Percentiles rank a stretch among this genome's conserved stretches.
These are phyloP conservation scores for Eubasilissa splendida DNA, from an alignment of 2,888 invertebrate species.

Conservation along the genomic window DNA sequence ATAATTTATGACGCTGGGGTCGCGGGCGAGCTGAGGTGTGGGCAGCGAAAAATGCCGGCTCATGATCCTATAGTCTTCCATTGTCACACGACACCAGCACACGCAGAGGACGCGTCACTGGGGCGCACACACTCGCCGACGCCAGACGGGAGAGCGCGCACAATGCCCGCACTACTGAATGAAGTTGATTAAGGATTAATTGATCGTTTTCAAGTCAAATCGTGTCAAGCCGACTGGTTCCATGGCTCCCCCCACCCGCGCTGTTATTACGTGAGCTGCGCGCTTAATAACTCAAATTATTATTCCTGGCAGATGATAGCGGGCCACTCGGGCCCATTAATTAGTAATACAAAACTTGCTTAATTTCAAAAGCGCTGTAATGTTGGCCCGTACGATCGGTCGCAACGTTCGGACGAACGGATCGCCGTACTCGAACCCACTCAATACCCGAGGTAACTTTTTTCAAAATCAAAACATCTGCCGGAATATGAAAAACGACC, in stretches of 20 bases:
- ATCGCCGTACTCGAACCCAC: too few species aligned
- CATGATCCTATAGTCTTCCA: conserved; percentile 11
- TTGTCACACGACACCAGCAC: conserved; percentile 14
- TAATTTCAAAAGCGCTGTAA: neutral
- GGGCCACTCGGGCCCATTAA: neutral
- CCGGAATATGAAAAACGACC: too few species aligned
- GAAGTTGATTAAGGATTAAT: conserved; percentile 12
- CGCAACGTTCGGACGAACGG: too few species aligned
- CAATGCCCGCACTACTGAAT: conserved; percentile 8
- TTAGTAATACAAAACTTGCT: neutral
- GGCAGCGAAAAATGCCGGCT: conserved; percentile 29
- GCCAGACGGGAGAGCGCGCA: neutral
- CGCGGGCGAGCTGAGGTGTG: conserved; percentile 22
- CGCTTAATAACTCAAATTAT: neutral
- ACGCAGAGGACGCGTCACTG: neutral
- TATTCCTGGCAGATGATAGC: neutral
- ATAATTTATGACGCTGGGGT: conserved; percentile 11
- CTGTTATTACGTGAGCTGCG: neutral
- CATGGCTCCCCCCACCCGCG: neutral
- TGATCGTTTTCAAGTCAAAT: conserved; percentile 10
- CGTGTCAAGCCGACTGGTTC: neutral
- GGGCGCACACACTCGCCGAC: neutral
- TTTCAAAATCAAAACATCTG: too few species aligned
- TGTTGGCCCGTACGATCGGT: too few species aligned
- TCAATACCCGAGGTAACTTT: too few species aligned